Evolutionary conservation across 2,888 invertebrate genomes (phyloP), one percentile per base, ranked within the genome.

Genomic region (Alloscopus bannaensis): DNA sequence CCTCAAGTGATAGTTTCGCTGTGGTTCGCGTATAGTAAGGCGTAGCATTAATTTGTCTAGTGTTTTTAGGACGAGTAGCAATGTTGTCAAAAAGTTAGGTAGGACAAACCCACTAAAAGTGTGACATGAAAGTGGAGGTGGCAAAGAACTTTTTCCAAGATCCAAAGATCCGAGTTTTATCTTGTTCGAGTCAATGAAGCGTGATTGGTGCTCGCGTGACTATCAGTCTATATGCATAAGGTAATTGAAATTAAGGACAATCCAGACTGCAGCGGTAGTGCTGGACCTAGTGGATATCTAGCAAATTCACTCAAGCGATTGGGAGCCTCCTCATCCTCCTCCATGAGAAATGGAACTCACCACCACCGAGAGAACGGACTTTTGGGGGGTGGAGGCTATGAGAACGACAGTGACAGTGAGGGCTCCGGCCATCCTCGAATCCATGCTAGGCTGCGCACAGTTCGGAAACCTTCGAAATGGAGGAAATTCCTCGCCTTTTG

Each of bases 201-300:
- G n/a, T 45, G 6, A 47, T 2, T 18, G 40, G 40, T 69, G 57
- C 40, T 55, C n/a, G n/a, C n/a, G 45, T 11, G 3, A 45, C 45
- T 22, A 24, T 72, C 72, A 70, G 29, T 47, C 47, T 70, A 78
- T 78, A n/a, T n/a, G 78, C 78, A 78, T 71, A 78, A 78, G 59
- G 57, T 78, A 42, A 71, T 78, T 50, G 36, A 69, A 6, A 64
- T 78, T 28, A 64, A 71, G 28, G 78, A 60, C 0, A 29, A 6
- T 55, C 65, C 78, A 70, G 70, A 78, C 64, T 60, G 62, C 57
- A 36, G 59, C 13, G 71, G 65, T 71, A 29, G 65, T 59, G 45
- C 69, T 70, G 70, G 64, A 42, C 22, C 42, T 0, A 77, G 70
- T 77, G 77, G 77, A 26, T 64, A 70, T 45, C 60, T 50, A 42